Evolutionary conservation across 2,797 vertebrate genomes (phyloP), one percentile per base, ranked within the genome.

Genomic region (Sebastes trivittatus): DNA sequence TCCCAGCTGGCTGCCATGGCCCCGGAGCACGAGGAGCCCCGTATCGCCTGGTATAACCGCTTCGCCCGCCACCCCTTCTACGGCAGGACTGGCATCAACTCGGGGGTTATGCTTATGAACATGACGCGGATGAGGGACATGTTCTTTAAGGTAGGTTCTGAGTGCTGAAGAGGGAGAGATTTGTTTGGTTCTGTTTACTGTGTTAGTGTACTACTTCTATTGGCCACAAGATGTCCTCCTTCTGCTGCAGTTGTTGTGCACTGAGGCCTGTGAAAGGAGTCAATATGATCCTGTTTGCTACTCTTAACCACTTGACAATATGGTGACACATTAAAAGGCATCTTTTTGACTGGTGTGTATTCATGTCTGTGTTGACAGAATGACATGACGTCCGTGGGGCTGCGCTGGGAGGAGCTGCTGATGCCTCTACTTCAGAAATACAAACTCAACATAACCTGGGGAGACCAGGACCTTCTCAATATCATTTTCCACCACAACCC

Each of bases 101-200:
- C 98, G 1, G 98, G 98, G 29, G 98, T 98, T 49, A 98, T 98
- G 97, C 92, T 99, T 64, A 98, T 99, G 97, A 99, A 98, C 86
- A 96, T 99, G 96, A 98, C 98, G 1, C 94, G 97, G 75, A 98
- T 99, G 85, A 96, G 97, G 87, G 95, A 77, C 79, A 94, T 95
- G 29, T 97, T 97, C 91, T 99, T 98, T 75, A 97, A 96, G 96
- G 98, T 98, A 85, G 5, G 29, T 25, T 25, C n/a, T 60, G 7
- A 54, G 38, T 0, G 2, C 11, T 14, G 49, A 11, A 9, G 13
- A 25, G 22, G 20, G 1, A 34, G 42, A 18, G 7, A 18, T 64
- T 49, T 13, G 3, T 32, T n/a, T 52, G 13, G 18, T 20, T 74
- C 56, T 0, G 2, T 64, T 80, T 11, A 29, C 7, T 70, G 9